Base-by-base conservation (phyloP, 2,113 vertebrate genomes). In the Pterocles burchelli region DNA sequence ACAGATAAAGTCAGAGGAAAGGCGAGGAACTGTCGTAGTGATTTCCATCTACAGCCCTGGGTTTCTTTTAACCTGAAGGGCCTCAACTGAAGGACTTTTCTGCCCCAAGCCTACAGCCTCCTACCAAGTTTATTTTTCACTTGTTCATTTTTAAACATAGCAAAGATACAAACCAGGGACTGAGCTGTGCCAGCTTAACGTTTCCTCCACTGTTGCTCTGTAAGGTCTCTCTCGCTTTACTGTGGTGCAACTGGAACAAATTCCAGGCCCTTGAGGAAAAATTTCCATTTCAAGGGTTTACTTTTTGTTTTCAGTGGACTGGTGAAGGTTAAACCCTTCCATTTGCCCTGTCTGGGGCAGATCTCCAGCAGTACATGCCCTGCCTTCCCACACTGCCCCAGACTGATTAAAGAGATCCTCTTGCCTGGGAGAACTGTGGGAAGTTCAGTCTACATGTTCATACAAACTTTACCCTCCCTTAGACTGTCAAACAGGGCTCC, bases 311-410 rank as follows among this genome's bases (percentile, higher is more conserved):
- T 43, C 36, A 52, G 28, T 52, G 26, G 13, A 24, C 28, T 26
- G 43, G 22, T 28, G 26, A 83, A 78, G 22, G 34, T 63, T 49
- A 36, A 43, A 58, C 9, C 21, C 29, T 73, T 73, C 59, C 51
- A 70, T 29, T 22, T 74, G 17, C 49, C 43, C 38, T 57, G n/a
- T 11, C 26, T 0, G 0, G 26, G 34, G 20, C 22, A 73, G 57
- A 81, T 34, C 33, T 25, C 21, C 76, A 75, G 38, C 33, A 89
- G 68, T 8, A n/a, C 1, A 1, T 45, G 67, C 16, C 34, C 51
- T 1, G 0, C 43, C 77, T 62, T n/a, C 10, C 36, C 26, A 31
- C 2, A 1, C 11, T 4, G 3, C 17, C 55, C 21, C 24, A 55
- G 51, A 10, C 25, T 36, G 66, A 59, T 33, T 13, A 81, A 38